Base-by-base conservation (phyloP, 2,797 vertebrate species). In the Schizopygopsis malacanthus region DNA sequence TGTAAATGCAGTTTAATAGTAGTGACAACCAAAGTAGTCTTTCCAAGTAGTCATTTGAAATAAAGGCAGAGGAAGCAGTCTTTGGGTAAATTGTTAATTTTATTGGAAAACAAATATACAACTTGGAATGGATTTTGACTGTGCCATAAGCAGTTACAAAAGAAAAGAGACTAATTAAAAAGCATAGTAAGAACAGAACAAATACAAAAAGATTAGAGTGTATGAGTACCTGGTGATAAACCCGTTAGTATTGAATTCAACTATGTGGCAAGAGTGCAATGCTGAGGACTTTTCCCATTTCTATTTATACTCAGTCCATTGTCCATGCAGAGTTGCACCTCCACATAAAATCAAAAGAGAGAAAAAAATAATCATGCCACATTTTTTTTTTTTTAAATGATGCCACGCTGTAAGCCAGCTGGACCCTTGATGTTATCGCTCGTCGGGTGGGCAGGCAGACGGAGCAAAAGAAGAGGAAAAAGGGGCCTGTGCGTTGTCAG, bases 41-140 rank as follows among this genome's bases (percentile, higher is more conserved):
- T 28, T 28, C 25, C 20, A 41, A 45, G 56, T 4, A 37, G 56
- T 18, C 3, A 83, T 50, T 76, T 76, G 2, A 45, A 75, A 84
- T 28, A 85, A 79, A 79, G 39, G 22, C 28, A 52, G 22, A 25
- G 56, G 4, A 87, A 80, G 43, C 52, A 82, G 92, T 94, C 92
- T 94, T 93, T 95, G 95, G 94, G 94, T 96, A 95, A 96, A 96
- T 96, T 97, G 95, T 96, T 94, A 92, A 95, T 96, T 95, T 97
- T 97, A 97, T 97, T 97, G 96, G 95, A 97, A 97, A 97, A 97
- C 96, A 97, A 97, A 97, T 97, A 97, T 97, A 97, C 96, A 97
- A 97, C 96, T 97, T 97, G 96, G 96, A 97, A 97, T 97, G 96
- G 95, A 96, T 97, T 92, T 72, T 97, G 95, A 96, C 81, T 95